Percentiles rank a stretch among this genome's conserved stretches.
Conservation (phyloP, 2,797 vertebrate genomes). For the Platyrinchus mystaceus region DNA sequence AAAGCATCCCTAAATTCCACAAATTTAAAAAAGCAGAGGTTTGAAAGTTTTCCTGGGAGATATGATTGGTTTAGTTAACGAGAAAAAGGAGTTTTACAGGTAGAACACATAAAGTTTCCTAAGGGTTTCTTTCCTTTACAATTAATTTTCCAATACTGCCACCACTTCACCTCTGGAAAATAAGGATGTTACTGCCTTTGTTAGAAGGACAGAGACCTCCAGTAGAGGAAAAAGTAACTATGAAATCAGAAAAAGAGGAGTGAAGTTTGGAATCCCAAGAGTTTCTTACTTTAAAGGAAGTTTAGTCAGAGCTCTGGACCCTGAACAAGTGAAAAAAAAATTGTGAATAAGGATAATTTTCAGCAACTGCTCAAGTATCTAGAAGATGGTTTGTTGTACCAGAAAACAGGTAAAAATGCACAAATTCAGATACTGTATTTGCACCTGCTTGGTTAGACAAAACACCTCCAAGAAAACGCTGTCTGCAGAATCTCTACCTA, state of each 20-base stretch:
- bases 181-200: not conserved
- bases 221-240: not conserved
- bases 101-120: not conserved
- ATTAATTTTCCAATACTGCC: not conserved
- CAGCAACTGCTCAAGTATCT: not conserved
- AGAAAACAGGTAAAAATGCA: not conserved
- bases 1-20: not conserved
- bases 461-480: not conserved
- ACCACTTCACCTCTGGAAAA: not conserved
- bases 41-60: not conserved
- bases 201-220: not conserved
- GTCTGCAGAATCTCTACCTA: not conserved
- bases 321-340: not conserved
- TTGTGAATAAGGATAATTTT: not conserved
- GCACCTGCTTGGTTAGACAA: not conserved
- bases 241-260: not conserved
- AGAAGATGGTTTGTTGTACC: not conserved
- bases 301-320: not conserved
- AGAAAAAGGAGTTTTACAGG: not conserved
- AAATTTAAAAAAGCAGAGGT: not conserved
- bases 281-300: not conserved
- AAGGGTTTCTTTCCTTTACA: not conserved
- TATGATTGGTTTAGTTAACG: accelerated
- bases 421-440: not conserved
- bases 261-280: no score